Percentiles rank a stretch among this genome's conserved stretches.
Evolutionary conservation across 2,797 vertebrate genomes (phyloP).

Genomic region (Squalus acanthias): DNA sequence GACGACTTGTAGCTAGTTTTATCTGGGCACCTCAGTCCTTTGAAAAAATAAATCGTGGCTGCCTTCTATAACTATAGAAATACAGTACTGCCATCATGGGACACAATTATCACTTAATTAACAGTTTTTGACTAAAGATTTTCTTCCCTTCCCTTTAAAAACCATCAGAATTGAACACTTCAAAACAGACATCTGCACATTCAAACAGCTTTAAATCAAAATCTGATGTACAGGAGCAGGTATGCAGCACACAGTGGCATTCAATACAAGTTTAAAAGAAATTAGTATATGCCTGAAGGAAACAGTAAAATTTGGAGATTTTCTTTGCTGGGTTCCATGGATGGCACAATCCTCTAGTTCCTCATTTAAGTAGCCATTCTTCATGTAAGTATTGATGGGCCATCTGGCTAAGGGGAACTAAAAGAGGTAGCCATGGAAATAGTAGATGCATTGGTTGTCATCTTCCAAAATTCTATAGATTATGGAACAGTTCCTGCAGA

Average conservation of each 20-base stretch:
- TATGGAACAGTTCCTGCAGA: too few species aligned
- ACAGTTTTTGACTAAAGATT: not conserved
- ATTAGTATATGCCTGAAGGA: too few species aligned
- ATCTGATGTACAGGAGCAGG: not conserved
- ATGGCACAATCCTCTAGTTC: not conserved
- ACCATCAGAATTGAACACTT: not conserved
- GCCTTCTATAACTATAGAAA: not conserved
- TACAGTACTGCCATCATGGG: not conserved
- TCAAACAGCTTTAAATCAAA: not conserved
- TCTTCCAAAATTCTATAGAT: too few species aligned
- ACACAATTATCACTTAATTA: not conserved
- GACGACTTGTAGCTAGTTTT: not conserved
- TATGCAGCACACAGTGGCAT: too few species aligned
- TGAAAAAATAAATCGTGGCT: not conserved
- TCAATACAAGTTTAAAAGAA: too few species aligned
- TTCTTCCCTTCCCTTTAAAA: not conserved
- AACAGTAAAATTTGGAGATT: too few species aligned
- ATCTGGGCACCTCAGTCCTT: not conserved
- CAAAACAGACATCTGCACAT: not conserved
- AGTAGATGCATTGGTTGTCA: too few species aligned
- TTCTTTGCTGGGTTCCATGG: too few species aligned
- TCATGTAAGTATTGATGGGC: not conserved
- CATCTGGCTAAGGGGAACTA: not conserved
- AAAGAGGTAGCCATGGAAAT: too few species aligned
- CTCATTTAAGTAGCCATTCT: not conserved